These are phyloP conservation scores for Noturus placidus DNA, from an alignment of 2,113 vertebrate species.

Conservation along the genomic window DNA sequence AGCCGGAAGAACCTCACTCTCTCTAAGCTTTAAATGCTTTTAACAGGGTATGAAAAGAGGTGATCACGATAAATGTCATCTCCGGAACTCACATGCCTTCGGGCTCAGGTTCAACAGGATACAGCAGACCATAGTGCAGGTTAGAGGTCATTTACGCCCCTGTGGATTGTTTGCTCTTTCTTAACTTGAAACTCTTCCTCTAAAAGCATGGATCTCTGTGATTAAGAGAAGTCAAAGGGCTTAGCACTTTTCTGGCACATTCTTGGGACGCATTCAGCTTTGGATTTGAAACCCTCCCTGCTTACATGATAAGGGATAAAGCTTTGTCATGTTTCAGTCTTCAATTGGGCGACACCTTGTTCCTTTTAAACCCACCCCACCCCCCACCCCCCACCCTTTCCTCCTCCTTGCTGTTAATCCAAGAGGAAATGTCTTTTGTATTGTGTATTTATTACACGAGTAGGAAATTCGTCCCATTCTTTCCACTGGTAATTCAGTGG, in stretches of 20 bases:
- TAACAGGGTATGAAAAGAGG: slow-evolving; percentile 28
- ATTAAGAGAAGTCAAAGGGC: slow-evolving; percentile 12
- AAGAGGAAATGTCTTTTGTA: slow-evolving; percentile 32
- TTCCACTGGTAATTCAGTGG: slow-evolving; percentile 32
- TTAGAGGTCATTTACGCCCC: slow-evolving; percentile 43
- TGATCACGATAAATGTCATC: slow-evolving; percentile 40
- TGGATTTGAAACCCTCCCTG: slow-evolving; percentile 45
- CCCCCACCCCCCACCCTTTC: slow-evolving; percentile 11
- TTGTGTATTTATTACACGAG: slow-evolving; percentile 30
- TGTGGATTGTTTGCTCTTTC: slow-evolving; percentile 16
- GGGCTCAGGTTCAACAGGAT: slow-evolving; percentile 33
- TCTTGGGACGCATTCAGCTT: slow-evolving; percentile 28
- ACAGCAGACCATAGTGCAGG: slow-evolving; percentile 24
- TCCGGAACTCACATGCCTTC: slow-evolving; percentile 1
- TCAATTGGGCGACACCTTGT: slow-evolving; percentile 50
- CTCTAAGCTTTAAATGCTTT: slow-evolving; percentile 28
- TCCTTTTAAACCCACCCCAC: slow-evolving; percentile 47
- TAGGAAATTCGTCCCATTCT: slow-evolving; percentile 42
- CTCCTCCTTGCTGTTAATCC: slow-evolving; percentile 40
- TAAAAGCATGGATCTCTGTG: slow-evolving; percentile 6
- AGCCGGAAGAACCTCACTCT: neutral
- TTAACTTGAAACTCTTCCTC: neutral
- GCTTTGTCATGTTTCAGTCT: slow-evolving; percentile 51
- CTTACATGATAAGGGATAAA: slow-evolving; percentile 27
- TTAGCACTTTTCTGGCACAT: slow-evolving; percentile 14